phyloP scores from a whole-genome alignment of 37 sponge, comb jelly and placozoan genomes.

The Amphimedon queenslandica region DNA sequence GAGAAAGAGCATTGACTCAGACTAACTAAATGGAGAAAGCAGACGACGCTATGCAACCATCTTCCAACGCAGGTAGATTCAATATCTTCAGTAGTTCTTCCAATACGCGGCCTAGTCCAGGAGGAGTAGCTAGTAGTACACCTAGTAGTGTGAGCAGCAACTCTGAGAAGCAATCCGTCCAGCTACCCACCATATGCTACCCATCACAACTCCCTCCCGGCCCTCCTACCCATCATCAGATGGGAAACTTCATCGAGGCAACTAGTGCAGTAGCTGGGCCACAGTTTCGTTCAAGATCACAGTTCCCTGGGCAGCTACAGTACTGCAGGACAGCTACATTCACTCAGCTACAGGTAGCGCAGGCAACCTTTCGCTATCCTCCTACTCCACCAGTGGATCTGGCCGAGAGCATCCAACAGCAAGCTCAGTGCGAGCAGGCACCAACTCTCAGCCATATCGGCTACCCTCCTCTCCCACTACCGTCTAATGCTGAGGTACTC shows the following conservation, averaged over 20 bases:
- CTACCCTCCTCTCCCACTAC: no score
- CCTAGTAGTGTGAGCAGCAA: not conserved
- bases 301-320: not conserved
- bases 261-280: slow-evolving; percentile 20
- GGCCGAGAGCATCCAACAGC: slow-evolving; percentile 1
- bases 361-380: slow-evolving; percentile 44
- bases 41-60: not conserved
- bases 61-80: not conserved
- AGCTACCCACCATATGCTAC: slow-evolving; percentile 42
- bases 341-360: slow-evolving; percentile 18
- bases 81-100: no score
- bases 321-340: slow-evolving; percentile 6
- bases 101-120: no score
- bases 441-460: not conserved
- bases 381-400: slow-evolving; percentile 37
- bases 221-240: no score
- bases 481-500: not conserved
- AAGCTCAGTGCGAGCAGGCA: not conserved
- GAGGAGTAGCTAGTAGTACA: no score
- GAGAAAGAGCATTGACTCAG: no score
- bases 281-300: not conserved
- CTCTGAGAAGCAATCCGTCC: slow-evolving; percentile 12
- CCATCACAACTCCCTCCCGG: slow-evolving; percentile 10
- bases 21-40: no score
- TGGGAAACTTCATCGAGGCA: no score